Conservation (phyloP, 2,797 vertebrate species). For the Cossypha dichroa region DNA sequence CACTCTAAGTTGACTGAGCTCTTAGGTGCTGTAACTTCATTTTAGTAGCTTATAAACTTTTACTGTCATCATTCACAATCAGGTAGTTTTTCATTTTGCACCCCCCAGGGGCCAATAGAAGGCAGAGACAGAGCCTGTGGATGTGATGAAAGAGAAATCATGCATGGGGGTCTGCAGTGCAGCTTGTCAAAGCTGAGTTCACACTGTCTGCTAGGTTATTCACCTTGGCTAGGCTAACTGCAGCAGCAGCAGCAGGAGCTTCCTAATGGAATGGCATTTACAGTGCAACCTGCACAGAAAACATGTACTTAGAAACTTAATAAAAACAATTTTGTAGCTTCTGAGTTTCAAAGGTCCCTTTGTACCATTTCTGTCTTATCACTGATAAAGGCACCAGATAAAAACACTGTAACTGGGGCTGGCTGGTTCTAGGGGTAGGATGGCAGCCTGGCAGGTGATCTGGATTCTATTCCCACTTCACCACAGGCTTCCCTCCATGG, state of each 20-base stretch:
- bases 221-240: background rate
- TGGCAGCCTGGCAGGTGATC: background rate
- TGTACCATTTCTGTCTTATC: background rate
- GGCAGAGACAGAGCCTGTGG: background rate
- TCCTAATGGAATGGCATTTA: background rate
- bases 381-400: background rate
- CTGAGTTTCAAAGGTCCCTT: background rate
- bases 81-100: constrained; percentile 66
- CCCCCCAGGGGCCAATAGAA: constrained; percentile 49
- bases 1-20: constrained; percentile 65
- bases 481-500: fast-evolving
- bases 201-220: background rate
- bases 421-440: background rate
- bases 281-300: background rate
- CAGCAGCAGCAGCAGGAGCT: background rate
- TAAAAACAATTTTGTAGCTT: background rate
- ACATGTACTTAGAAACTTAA: background rate
- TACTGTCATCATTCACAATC: constrained; percentile 74
- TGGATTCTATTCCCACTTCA: background rate
- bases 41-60: constrained; percentile 81
- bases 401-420: fast-evolving
- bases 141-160: background rate
- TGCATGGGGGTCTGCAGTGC: background rate
- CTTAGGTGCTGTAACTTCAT: constrained; percentile 73
- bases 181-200: background rate